Percentiles rank a stretch among this genome's conserved stretches.
phyloP scores from a whole-genome alignment of 2,113 vertebrate species.

The Hippocampus mohnikei region DNA sequence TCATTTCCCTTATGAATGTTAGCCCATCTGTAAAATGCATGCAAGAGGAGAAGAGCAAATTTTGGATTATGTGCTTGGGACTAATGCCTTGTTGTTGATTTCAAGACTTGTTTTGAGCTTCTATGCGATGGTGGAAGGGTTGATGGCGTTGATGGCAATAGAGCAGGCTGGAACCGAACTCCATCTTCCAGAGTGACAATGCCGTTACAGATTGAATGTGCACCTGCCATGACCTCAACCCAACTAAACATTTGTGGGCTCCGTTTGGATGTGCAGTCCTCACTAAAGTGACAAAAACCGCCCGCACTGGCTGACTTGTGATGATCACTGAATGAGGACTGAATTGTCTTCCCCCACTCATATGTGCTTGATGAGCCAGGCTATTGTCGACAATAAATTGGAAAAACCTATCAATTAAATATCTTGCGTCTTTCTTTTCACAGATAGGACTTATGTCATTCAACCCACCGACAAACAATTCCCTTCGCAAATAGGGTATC shows the following conservation, averaged over 20 bases:
- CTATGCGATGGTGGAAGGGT: not conserved
- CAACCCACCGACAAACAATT: not conserved
- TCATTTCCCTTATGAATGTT: not conserved
- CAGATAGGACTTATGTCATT: not conserved
- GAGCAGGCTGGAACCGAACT: not conserved
- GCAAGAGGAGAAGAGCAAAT: not conserved
- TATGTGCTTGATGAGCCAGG: not conserved
- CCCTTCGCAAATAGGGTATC: not conserved
- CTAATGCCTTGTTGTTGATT: no score
- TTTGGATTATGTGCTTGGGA: no score
- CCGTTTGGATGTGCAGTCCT: not conserved
- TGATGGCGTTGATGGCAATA: not conserved
- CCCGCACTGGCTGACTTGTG: not conserved
- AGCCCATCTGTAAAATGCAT: not conserved
- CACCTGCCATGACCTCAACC: not conserved
- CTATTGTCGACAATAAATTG: not conserved
- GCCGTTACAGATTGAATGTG: not conserved
- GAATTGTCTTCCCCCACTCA: not conserved
- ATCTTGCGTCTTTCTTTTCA: not conserved
- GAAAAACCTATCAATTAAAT: not conserved
- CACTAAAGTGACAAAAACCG: not conserved
- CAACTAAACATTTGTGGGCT: not conserved
- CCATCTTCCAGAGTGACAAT: not conserved
- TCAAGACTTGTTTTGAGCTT: no score
- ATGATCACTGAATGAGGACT: not conserved